phyloP scores from a whole-genome alignment of 2,113 vertebrate genomes.

The Melanerpes formicivorus region DNA sequence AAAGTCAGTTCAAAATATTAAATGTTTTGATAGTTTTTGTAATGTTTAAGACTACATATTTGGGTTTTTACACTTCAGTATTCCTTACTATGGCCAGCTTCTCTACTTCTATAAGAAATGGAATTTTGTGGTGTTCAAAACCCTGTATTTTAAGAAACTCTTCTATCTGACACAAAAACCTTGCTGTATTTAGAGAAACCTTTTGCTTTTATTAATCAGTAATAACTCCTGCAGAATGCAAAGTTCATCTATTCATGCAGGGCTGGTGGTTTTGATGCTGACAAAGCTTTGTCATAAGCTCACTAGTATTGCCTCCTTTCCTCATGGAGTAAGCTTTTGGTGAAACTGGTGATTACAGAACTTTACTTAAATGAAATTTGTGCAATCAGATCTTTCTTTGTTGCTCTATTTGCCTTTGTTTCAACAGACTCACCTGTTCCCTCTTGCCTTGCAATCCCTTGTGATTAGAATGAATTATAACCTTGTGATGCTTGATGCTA shows the following conservation, averaged over 20 bases:
- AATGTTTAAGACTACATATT: slow-evolving; percentile 62
- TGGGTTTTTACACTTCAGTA: slow-evolving; percentile 64
- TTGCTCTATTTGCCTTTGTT: slow-evolving; percentile 32
- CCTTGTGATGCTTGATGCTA: slow-evolving; percentile 23
- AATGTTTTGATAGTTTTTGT: slow-evolving; percentile 81
- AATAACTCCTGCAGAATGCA: slow-evolving; percentile 51
- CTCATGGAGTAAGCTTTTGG: slow-evolving; percentile 1
- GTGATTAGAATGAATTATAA: slow-evolving; percentile 51
- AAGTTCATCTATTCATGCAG: slow-evolving; percentile 60
- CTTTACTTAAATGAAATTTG: slow-evolving; percentile 19
- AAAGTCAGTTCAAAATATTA: slow-evolving; percentile 68
- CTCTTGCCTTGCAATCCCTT: slow-evolving; percentile 25
- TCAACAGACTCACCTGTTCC: slow-evolving; percentile 26
- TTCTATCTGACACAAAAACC: slow-evolving; percentile 67
- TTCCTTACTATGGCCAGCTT: slow-evolving; percentile 72
- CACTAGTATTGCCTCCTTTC: slow-evolving; percentile 58
- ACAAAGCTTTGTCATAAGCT: slow-evolving; percentile 40
- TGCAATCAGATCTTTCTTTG: slow-evolving; percentile 31
- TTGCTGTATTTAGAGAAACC: slow-evolving; percentile 58
- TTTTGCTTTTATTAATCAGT: slow-evolving; percentile 62
- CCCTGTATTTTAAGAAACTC: slow-evolving; percentile 65
- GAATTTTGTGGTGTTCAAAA: slow-evolving; percentile 62
- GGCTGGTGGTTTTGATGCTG: slow-evolving; percentile 55
- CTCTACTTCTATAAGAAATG: slow-evolving; percentile 68
- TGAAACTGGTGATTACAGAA: neutral